These are phyloP conservation scores for Tringa solitaria DNA, from an alignment of 2,113 vertebrate species.

Conservation along the genomic window DNA sequence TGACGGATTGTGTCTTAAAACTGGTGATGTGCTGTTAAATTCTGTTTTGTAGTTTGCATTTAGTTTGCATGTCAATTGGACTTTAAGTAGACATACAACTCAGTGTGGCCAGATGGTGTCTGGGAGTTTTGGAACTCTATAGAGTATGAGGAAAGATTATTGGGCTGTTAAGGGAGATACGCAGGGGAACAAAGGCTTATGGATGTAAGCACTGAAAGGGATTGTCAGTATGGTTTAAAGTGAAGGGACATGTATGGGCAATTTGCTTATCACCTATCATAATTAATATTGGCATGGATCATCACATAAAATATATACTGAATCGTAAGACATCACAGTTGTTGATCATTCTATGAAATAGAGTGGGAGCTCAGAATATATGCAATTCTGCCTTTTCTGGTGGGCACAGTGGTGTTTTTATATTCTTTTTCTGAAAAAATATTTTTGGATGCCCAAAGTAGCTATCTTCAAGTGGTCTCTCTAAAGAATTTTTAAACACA, in stretches of 20 bases:
- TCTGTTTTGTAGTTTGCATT: constrained; percentile 69
- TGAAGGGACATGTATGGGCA: background rate
- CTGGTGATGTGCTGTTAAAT: constrained; percentile 64
- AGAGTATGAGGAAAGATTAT: constrained; percentile 59
- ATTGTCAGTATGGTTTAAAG: background rate
- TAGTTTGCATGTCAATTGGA: constrained; percentile 73
- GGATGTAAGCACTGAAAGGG: background rate
- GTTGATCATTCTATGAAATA: background rate
- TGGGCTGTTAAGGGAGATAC: constrained; percentile 47
- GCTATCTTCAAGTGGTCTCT: background rate
- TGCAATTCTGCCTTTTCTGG: background rate
- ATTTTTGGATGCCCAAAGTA: background rate
- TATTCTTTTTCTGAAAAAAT: background rate
- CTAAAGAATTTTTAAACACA: background rate
- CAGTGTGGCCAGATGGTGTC: constrained; percentile 70
- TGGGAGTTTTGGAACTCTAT: constrained; percentile 65
- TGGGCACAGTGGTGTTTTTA: background rate
- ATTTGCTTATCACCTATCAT: constrained; percentile 19
- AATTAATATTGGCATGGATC: background rate
- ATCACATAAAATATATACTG: background rate
- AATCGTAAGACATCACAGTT: background rate
- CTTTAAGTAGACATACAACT: constrained; percentile 66
- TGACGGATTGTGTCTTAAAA: constrained; percentile 71
- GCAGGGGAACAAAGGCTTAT: constrained; percentile 50
- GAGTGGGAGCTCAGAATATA: background rate